These are phyloP conservation scores for Sebastes reedi DNA, from an alignment of 2,797 vertebrate species.

Conservation along the genomic window DNA sequence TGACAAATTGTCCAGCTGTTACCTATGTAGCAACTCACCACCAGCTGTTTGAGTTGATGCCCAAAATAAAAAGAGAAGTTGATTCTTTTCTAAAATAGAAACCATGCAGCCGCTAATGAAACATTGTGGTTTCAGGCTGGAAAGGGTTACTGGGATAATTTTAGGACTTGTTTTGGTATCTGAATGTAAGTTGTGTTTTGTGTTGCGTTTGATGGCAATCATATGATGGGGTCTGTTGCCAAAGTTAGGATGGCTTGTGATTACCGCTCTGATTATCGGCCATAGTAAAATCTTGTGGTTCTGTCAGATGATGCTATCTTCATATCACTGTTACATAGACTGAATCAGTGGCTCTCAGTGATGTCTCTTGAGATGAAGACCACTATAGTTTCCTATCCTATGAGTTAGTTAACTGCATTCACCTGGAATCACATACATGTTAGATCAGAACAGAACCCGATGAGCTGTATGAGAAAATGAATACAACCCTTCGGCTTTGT, in stretches of 20 bases:
- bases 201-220: not conserved
- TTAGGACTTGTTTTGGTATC: not conserved
- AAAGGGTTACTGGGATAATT: not conserved
- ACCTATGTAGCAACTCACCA: not conserved
- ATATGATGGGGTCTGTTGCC: not conserved
- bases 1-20: slow-evolving; percentile 28
- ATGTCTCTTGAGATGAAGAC: not conserved
- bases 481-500: not conserved
- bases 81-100: slow-evolving; percentile 20
- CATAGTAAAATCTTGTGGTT: not conserved
- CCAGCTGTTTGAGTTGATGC: slow-evolving; percentile 10
- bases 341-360: not conserved
- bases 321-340: not conserved
- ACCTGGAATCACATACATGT: not conserved
- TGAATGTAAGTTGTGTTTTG: not conserved
- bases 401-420: not conserved
- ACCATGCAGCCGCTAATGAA: not conserved
- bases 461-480: not conserved
- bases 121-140: not conserved
- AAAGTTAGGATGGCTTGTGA: not conserved
- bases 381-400: not conserved
- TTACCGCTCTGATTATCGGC: not conserved
- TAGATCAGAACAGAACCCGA: not conserved
- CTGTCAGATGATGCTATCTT: not conserved
- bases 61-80: slow-evolving; percentile 21